A percentile compares a stretch with the other conserved stretches of the same genome.
Evolutionary conservation across 2,797 vertebrate species (phyloP).

Genomic region (Ctenochaetus hawaiiensis): DNA sequence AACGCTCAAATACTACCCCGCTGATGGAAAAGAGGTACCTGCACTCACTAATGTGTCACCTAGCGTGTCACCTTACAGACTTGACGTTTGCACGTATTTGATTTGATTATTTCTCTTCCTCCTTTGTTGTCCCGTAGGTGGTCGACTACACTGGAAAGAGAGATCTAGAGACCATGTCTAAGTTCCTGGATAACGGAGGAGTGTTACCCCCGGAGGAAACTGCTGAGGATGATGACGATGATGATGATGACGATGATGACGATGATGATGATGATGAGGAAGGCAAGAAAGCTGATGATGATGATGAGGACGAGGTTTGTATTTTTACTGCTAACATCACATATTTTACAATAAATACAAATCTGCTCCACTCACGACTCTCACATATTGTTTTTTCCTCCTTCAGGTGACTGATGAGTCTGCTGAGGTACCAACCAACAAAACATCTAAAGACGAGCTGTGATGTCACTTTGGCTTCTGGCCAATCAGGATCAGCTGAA

Average conservation of each 20-base stretch:
- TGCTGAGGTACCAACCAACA: conserved; percentile 51
- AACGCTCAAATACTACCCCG: conserved; percentile 91
- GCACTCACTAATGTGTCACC: background rate
- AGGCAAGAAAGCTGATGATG: background rate
- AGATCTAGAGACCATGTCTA: conserved; percentile 91
- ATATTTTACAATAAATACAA: background rate
- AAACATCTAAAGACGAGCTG: conserved; percentile 82
- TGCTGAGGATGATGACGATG: conserved; percentile 50
- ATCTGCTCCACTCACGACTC: background rate
- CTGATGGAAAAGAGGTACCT: conserved; percentile 88
- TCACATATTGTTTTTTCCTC: conserved; percentile 1
- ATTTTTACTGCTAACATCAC: background rate
- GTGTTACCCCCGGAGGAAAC: conserved; percentile 77
- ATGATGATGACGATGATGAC: conserved; percentile 36
- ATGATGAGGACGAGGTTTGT: conserved; percentile 61
- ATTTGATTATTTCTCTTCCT: background rate
- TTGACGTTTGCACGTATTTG: no score
- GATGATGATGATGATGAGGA: conserved; percentile 25
- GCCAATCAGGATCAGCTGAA: conserved; percentile 56
- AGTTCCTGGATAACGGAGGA: conserved; percentile 92
- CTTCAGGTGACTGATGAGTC: conserved; percentile 64
- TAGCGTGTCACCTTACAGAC: no score
- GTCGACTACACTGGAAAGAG: conserved; percentile 85
- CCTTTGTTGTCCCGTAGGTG: conserved; percentile 75
- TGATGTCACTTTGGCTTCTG: conserved; percentile 60